Conservation (phyloP, 2,113 vertebrate genomes). For the Megaceryle torquata region DNA sequence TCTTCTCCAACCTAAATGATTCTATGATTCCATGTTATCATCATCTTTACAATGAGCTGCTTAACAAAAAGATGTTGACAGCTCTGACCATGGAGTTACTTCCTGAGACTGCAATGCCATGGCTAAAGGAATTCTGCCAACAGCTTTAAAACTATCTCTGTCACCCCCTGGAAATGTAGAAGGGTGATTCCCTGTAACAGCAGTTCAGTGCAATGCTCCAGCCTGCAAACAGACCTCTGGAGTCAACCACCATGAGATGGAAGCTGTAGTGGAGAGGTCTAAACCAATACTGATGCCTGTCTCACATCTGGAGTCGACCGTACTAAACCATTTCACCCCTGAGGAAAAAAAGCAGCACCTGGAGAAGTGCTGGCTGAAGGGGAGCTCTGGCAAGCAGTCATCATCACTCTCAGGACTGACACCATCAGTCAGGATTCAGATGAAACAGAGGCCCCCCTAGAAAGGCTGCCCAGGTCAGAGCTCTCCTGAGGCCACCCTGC, state of each 20-base stretch:
- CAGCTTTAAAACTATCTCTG: background rate
- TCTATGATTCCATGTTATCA: background rate
- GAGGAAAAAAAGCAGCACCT: background rate
- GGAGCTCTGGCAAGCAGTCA: background rate
- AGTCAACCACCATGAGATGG: background rate
- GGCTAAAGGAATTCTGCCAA: background rate
- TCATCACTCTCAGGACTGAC: background rate
- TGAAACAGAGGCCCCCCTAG: background rate
- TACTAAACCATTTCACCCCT: no score
- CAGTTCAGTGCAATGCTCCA: background rate
- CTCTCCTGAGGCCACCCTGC: accelerated
- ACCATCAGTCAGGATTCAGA: background rate
- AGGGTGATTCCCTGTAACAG: background rate
- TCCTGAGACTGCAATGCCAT: background rate
- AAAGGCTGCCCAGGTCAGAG: no score
- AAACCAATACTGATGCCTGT: background rate
- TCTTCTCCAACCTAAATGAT: background rate
- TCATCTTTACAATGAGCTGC: background rate
- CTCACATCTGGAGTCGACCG: background rate
- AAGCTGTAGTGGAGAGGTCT: background rate
- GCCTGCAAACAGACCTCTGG: background rate
- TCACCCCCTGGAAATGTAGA: background rate
- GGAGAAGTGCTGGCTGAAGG: background rate
- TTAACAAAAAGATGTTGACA: background rate
- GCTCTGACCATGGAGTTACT: background rate